phyloP scores from a whole-genome alignment of 2,888 invertebrate species.

The Nebria brevicollis region DNA sequence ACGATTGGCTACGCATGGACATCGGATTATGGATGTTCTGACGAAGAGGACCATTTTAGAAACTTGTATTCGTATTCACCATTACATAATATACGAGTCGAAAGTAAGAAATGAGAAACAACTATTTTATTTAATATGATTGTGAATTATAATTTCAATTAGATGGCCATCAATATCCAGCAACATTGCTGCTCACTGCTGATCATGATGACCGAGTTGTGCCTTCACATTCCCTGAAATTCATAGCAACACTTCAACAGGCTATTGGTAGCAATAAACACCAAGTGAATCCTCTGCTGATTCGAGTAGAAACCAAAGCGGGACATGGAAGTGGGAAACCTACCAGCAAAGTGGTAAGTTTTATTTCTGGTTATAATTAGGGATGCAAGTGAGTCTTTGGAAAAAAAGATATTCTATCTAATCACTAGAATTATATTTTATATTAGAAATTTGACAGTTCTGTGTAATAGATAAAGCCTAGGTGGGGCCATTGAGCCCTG shows the following conservation, averaged over 20 bases:
- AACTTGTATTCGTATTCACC: constrained; percentile 91
- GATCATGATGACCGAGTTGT: constrained; percentile 99
- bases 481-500: no score
- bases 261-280: constrained; percentile 69
- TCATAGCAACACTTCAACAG: constrained; percentile 90
- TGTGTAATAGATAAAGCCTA: no score
- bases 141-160: constrained; percentile 11
- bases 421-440: no score
- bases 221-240: constrained; percentile 96
- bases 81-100: constrained; percentile 87
- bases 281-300: constrained; percentile 87
- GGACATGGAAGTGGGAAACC: constrained; percentile 98
- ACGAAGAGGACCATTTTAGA: constrained; percentile 85
- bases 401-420: no score
- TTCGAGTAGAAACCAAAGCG: constrained; percentile 92
- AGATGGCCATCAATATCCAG: constrained; percentile 81
- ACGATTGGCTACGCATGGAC: constrained; percentile 98
- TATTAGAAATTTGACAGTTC: no score
- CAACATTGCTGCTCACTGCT: constrained; percentile 91
- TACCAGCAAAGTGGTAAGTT: constrained; percentile 85
- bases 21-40: constrained; percentile 94
- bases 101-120: constrained; percentile 56
- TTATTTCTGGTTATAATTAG: background rate
- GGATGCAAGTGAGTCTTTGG: no score
- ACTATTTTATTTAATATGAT: background rate